Base-by-base conservation (phyloP, 1,140 invertebrate species). In the Antheraea mylitta region DNA sequence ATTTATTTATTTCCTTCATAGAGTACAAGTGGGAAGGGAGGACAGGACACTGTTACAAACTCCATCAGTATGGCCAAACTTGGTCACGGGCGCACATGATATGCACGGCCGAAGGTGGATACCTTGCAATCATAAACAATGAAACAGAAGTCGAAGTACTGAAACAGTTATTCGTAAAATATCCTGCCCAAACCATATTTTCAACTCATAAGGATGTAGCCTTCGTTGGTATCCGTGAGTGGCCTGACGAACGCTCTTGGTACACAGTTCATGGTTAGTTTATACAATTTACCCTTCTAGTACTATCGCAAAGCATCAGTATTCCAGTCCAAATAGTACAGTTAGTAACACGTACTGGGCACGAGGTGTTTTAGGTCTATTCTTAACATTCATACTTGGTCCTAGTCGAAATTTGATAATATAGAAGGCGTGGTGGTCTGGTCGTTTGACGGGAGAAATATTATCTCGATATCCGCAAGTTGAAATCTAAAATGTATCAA, bases 101-200 rank as follows among this genome's bases (percentile, higher is more conserved):
- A 0, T 87, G 86, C 66, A 48, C 69, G 2, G 74, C 79, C 7
- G 86, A 89, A 70, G 80, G 79, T 11, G 81, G 77, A 0, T 69
- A 87, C 22, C 76, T 89, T 9, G 81, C 77, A 8, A 76, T 87
- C 30, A 78, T 89, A 48, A 85, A 89, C 72, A 82, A 76, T 30
- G 63, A 78, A 0, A 61, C 38, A 1, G 84, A 86, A 66, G 71
- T 74, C 4, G 13, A 72, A 9, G 65, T 80, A 8, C 5, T 73
- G 1, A 63, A 18, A 13, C 65, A 70, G 18, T 18, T 73, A 7
- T 73, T 70, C 38, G 60, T 48, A 0, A 67, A 70, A 65, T 67
- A 67, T 18, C 68, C 61, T 6, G 64, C 30, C 16, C 60, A 59
- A 3, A 64, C 42, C n/a, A 82, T 87, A 70, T 0, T 78, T 78